Evolutionary conservation across 2,888 invertebrate species (phyloP).

Genomic region (Trissolcus japonicus): DNA sequence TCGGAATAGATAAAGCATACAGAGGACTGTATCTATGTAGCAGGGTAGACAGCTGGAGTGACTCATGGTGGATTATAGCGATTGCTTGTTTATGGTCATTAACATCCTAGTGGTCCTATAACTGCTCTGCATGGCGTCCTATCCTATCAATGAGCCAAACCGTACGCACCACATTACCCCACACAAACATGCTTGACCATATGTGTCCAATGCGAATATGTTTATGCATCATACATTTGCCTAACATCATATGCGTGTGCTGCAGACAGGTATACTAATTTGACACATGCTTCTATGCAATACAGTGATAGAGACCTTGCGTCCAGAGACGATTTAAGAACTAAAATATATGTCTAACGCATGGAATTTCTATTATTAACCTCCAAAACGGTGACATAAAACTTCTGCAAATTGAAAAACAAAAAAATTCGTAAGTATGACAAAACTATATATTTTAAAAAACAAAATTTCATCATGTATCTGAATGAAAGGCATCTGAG

Average conservation of each 20-base stretch:
- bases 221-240: constrained; percentile 39
- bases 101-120: constrained; percentile 75
- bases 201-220: constrained; percentile 48
- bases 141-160: constrained; percentile 53
- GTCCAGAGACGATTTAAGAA: constrained; percentile 29
- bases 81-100: constrained; percentile 77
- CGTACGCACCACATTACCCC: constrained; percentile 58
- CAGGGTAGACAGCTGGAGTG: constrained; percentile 74
- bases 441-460: no score
- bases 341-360: constrained; percentile 6
- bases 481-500: no score
- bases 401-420: no score
- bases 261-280: constrained; percentile 52
- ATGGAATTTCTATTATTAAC: background rate
- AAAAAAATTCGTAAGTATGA: no score
- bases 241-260: constrained; percentile 28
- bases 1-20: constrained; percentile 68
- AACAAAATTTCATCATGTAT: no score
- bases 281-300: constrained; percentile 14
- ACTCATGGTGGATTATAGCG: constrained; percentile 76
- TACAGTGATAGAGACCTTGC: constrained; percentile 35
- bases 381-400: background rate
- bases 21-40: constrained; percentile 72
- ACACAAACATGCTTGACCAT: constrained; percentile 43
- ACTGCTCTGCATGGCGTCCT: constrained; percentile 71